Evolutionary conservation across 2,113 vertebrate genomes (phyloP), one percentile per base, ranked within the genome.

Genomic region (Anser brachyrhynchus): DNA sequence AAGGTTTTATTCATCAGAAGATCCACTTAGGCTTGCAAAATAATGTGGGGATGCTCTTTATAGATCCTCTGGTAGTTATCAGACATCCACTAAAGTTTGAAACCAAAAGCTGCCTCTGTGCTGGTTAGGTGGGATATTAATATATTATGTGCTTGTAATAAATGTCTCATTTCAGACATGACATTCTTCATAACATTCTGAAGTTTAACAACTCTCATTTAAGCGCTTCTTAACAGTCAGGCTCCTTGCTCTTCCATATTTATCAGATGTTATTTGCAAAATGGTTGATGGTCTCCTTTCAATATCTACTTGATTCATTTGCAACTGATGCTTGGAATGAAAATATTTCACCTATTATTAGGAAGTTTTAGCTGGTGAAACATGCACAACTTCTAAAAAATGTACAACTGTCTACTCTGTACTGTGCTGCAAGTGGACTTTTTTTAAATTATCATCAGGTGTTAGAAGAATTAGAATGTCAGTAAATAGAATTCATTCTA

Each of bases 11-110:
- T 91, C 81, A 93, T 67, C 52, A 79, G 41, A 89, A 11, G 94
- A 82, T 10, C 25, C 69, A 91, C 67, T 96, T 92, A 94, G 21
- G 16, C 79, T 94, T 96, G 59, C 61, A 93, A 96, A 97, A 90
- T 94, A 92, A 87, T 73, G 31, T 8, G 26, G 70, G 17, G 16
- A 79, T 95, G 58, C 66, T 94, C 79, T 86, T 96, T 91, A 46
- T 59, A 93, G 82, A 55, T 70, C 23, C 6, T 95, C 20, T 90
- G 13, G 71, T 84, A 91, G 43, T 13, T 91, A 43, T 95, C 69
- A 79, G 5, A 9, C 29, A 10, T 80, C 41, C 67, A 59, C 71
- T 95, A 89, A 88, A 71, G 29, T 82, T 85, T 64, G 84, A 86
- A 78, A 69, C 37, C 16, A 74, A 62, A 18, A 83, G 35, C 33